These are phyloP conservation scores for Cichlasoma orientale DNA, from an alignment of 2,797 vertebrate species.

Conservation along the genomic window DNA sequence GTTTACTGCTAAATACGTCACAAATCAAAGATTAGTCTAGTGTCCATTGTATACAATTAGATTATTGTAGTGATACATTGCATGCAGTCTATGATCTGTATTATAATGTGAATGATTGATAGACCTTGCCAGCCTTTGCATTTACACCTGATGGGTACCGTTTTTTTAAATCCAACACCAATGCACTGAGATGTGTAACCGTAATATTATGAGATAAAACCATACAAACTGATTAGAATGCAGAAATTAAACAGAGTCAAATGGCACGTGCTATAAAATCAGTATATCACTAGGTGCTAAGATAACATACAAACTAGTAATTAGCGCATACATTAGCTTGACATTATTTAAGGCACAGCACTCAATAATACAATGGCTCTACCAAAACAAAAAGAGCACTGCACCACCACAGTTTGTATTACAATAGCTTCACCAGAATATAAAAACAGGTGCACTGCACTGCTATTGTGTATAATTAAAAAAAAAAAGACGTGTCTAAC, in stretches of 20 bases:
- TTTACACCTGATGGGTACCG: neutral
- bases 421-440: neutral
- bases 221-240: neutral
- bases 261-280: neutral
- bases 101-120: neutral
- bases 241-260: neutral
- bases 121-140: neutral
- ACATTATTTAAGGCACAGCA: neutral
- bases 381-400: neutral
- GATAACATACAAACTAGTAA: neutral
- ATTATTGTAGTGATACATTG: neutral
- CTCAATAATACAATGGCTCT: neutral
- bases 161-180: neutral
- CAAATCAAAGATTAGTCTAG: neutral
- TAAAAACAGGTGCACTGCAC: neutral
- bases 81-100: too few species aligned
- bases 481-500: neutral
- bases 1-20: neutral
- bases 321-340: too few species aligned
- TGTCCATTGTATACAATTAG: neutral
- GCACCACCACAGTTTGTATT: neutral
- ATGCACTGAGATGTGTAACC: neutral
- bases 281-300: neutral
- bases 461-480: neutral
- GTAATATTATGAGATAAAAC: neutral